Percentiles rank a stretch among this genome's conserved stretches.
Evolutionary conservation across 2,888 invertebrate species (phyloP).

Genomic region (Lydus trimaculatus): DNA sequence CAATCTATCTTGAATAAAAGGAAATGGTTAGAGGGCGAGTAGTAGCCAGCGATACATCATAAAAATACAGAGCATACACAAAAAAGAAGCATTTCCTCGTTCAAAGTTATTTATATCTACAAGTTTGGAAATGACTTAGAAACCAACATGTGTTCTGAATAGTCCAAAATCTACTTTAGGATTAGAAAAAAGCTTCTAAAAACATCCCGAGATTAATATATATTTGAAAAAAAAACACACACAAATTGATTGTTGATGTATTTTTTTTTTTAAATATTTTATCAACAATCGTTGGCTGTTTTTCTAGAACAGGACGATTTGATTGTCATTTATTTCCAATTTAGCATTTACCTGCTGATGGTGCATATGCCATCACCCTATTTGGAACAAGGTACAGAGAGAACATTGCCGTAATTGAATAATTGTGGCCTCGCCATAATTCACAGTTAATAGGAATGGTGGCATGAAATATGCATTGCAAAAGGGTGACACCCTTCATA

Average conservation of each 20-base stretch:
- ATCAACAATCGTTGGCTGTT: background rate
- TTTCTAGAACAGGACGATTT: background rate
- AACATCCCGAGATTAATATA: no score
- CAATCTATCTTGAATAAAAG: slow-evolving; percentile 3
- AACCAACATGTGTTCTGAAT: slow-evolving; percentile 43
- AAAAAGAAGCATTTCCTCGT: slow-evolving; percentile 45
- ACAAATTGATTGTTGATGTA: background rate
- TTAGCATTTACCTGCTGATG: slow-evolving; percentile 24
- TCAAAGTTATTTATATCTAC: slow-evolving; percentile 47
- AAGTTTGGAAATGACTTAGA: slow-evolving; percentile 37
- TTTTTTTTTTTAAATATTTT: background rate
- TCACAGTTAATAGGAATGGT: slow-evolving; percentile 52
- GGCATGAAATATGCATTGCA: slow-evolving; percentile 55
- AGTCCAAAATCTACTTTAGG: slow-evolving; percentile 15
- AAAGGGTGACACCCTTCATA: slow-evolving; percentile 51
- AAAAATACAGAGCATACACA: slow-evolving; percentile 37
- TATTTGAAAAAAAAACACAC: no score
- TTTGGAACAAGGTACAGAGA: slow-evolving; percentile 26
- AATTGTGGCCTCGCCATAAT: slow-evolving; percentile 56
- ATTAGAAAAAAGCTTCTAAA: background rate
- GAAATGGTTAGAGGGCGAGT: slow-evolving; percentile 26
- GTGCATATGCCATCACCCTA: slow-evolving; percentile 25
- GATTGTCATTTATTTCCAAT: background rate
- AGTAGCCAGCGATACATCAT: slow-evolving; percentile 41
- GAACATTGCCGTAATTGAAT: slow-evolving; percentile 53